Percentiles rank a stretch among this genome's conserved stretches.
These are phyloP conservation scores for Labia minor DNA, from an alignment of 2,888 invertebrate genomes.

Conservation along the genomic window DNA sequence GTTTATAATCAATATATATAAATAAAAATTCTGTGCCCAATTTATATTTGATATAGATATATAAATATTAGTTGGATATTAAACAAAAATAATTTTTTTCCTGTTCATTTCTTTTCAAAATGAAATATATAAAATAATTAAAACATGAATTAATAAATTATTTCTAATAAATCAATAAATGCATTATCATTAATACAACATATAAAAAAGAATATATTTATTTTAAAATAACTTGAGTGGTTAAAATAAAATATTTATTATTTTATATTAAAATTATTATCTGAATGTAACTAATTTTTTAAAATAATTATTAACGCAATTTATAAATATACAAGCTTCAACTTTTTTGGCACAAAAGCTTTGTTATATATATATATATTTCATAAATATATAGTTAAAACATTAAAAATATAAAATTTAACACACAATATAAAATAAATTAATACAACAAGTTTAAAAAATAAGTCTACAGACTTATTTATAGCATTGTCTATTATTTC, in stretches of 20 bases:
- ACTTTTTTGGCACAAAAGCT: background rate
- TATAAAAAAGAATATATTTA: background rate
- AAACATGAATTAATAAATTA: background rate
- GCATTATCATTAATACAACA: background rate
- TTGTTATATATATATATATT: background rate
- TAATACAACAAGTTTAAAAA: background rate
- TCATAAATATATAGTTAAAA: background rate
- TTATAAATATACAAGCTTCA: too few species aligned
- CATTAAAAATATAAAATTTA: slow-evolving; percentile 13
- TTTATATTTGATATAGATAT: too few species aligned
- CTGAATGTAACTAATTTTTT: background rate
- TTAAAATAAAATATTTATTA: background rate
- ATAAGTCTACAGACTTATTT: background rate
- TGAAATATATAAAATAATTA: background rate
- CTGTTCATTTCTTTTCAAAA: background rate
- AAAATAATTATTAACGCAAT: background rate
- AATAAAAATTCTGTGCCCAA: background rate
- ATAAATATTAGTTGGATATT: too few species aligned
- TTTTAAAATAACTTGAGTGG: background rate
- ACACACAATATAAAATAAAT: slow-evolving; percentile 5
- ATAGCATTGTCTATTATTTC: background rate
- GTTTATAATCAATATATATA: too few species aligned
- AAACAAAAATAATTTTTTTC: background rate
- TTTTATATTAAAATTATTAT: background rate
- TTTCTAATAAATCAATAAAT: background rate